These are phyloP conservation scores for Lycodopsis pacificus DNA, from an alignment of 2,797 vertebrate genomes.

Conservation along the genomic window DNA sequence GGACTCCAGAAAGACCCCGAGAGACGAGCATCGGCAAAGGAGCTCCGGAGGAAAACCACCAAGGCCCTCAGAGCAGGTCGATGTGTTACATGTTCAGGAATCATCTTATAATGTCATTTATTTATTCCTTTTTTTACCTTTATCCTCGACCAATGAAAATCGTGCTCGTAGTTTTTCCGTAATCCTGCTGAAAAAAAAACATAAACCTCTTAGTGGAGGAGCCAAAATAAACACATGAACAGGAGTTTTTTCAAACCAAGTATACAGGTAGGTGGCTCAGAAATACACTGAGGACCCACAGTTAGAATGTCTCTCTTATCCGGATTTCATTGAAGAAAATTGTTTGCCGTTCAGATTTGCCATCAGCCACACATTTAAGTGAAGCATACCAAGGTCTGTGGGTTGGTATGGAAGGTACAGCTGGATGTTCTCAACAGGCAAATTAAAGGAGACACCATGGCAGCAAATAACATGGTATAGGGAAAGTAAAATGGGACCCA, in stretches of 20 bases:
- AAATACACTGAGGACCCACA: no score
- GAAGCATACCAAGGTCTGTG: neutral
- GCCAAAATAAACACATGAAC: neutral
- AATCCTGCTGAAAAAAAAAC: neutral
- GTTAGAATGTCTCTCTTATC: no score
- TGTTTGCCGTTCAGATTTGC: neutral
- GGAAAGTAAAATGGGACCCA: constrained; percentile 1
- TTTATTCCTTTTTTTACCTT: neutral
- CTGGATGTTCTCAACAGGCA: neutral
- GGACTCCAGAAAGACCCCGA: constrained; percentile 91
- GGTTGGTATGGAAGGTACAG: neutral
- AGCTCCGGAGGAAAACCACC: constrained; percentile 85
- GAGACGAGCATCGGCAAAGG: constrained; percentile 83
- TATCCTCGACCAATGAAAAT: neutral
- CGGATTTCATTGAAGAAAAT: neutral
- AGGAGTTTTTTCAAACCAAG: neutral
- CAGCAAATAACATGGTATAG: neutral
- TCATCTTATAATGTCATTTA: neutral
- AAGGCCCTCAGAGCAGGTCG: constrained; percentile 89
- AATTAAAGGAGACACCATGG: neutral
- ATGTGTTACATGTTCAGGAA: neutral
- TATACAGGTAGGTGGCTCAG: neutral
- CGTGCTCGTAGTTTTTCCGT: neutral
- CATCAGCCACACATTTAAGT: neutral
- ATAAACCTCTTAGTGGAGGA: neutral